Base-by-base conservation (phyloP, 2,797 vertebrate species). In the Cynopterus sphinx region DNA sequence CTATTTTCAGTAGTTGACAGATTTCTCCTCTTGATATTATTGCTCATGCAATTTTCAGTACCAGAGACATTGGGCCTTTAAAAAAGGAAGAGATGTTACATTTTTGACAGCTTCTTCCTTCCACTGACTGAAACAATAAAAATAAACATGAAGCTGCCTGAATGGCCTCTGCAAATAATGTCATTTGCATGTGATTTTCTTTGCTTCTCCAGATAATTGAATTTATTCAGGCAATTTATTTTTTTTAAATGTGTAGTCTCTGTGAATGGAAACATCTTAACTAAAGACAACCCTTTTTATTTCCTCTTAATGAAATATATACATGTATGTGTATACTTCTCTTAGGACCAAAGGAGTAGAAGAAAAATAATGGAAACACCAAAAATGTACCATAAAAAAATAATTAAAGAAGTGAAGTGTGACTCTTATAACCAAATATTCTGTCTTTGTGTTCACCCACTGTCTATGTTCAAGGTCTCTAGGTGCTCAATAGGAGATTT, bases 401-500 rank as follows among this genome's bases (percentile, higher is more conserved):
- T 94, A 97, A 97, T 97, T 97, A 96, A 95, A 96, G 92, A 97
- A 94, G 92, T 90, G 46, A 96, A 97, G 39, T 88, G n/a, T 97
- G 95, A 94, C 82, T 98, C 83, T 97, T 79, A 49, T 36, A 97
- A 95, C 92, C 84, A 97, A 82, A 95, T 97, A 95, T n/a, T 79
- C 31, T 94, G 83, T 91, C 92, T 97, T 98, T 96, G 89, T 95
- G 71, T 82, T 98, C 84, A 96, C 77, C 78, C 77, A 83, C 94
- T 71, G 11, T 97, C 77, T 96, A 68, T 87, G 91, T 93, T 97
- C 86, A 97, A 98, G 96, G 97, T 98, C 98, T 98, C 79, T 95
- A 96, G 93, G 81, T 98, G 81, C 98, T 98, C 98, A 67, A 55
- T 94, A 74, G 97, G 98, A 97, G 97, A 83, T 98, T 98, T 98